Conservation (phyloP, 2,113 vertebrate species). For the Seriola rivoliana region DNA sequence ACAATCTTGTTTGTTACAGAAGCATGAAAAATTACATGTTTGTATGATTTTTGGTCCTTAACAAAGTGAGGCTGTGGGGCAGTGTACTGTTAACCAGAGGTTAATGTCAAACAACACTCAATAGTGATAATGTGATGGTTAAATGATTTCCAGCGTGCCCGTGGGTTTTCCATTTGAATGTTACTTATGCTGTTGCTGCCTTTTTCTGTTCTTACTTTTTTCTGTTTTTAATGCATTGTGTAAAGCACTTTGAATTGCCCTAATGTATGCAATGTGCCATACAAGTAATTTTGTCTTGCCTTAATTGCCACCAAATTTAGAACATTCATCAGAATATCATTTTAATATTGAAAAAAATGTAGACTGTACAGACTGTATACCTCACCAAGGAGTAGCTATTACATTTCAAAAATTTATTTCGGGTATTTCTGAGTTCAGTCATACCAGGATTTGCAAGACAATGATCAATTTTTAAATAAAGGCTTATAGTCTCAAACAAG, state of each 20-base stretch:
- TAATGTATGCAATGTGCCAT: background rate
- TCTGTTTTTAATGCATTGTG: background rate
- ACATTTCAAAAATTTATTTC: background rate
- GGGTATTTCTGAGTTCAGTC: background rate
- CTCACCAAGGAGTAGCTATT: background rate
- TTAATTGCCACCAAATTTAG: background rate
- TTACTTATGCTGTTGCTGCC: too few species aligned
- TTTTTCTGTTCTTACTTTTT: background rate
- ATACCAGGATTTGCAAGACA: background rate
- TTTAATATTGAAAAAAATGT: background rate
- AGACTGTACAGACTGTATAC: background rate
- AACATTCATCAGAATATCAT: background rate
- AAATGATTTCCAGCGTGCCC: constrained; percentile 4
- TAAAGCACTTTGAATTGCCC: background rate
- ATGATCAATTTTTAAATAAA: background rate
- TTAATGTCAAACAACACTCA: background rate
- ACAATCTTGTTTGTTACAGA: background rate
- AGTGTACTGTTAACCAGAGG: background rate
- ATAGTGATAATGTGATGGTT: background rate
- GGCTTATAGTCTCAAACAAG: background rate
- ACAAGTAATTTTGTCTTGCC: background rate
- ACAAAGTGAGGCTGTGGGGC: background rate
- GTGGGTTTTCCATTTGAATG: background rate
- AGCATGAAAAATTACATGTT: background rate
- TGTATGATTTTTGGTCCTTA: background rate